Evolutionary conservation across 2,888 invertebrate species (phyloP).

Genomic region (Dimorphilus gyrociliatus): DNA sequence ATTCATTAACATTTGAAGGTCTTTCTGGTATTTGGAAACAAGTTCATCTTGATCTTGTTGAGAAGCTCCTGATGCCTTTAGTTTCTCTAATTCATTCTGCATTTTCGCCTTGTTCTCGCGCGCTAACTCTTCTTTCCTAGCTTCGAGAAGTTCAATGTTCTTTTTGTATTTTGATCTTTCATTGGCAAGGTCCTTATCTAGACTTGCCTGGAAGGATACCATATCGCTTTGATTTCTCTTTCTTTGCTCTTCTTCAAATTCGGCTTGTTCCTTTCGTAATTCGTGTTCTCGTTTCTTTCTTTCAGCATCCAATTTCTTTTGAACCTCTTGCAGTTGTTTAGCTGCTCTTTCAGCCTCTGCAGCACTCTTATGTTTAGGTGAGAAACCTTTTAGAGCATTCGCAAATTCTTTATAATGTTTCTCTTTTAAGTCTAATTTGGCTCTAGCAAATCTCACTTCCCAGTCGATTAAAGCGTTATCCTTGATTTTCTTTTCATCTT

Average conservation of each 20-base stretch:
- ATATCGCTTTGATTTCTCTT: no score
- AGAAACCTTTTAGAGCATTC: conserved; percentile 24
- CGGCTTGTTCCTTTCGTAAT: conserved; percentile 21
- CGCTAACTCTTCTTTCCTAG: no score
- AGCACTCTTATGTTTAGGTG: conserved; percentile 18
- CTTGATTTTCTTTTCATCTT: conserved; percentile 20
- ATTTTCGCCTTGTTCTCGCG: no score
- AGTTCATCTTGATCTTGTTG: conserved; percentile 23
- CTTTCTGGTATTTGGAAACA: conserved; percentile 23
- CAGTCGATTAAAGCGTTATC: conserved; percentile 25
- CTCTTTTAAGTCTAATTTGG: conserved; percentile 27
- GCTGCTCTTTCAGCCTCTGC: conserved; percentile 18
- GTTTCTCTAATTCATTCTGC: conserved; percentile 23
- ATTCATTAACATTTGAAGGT: conserved; percentile 22
- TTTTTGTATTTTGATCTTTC: no score
- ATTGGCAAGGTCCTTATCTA: no score
- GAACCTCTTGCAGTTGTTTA: conserved; percentile 20
- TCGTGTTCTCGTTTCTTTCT: conserved; percentile 17
- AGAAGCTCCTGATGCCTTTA: conserved; percentile 19
- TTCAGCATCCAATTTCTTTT: conserved; percentile 18
- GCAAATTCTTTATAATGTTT: conserved; percentile 34
- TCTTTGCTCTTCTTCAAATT: no score
- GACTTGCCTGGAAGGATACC: no score
- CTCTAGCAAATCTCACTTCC: conserved; percentile 29
- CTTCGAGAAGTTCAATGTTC: no score